Evolutionary conservation across 2,113 vertebrate genomes (phyloP).

Genomic region (Megalops atlanticus): DNA sequence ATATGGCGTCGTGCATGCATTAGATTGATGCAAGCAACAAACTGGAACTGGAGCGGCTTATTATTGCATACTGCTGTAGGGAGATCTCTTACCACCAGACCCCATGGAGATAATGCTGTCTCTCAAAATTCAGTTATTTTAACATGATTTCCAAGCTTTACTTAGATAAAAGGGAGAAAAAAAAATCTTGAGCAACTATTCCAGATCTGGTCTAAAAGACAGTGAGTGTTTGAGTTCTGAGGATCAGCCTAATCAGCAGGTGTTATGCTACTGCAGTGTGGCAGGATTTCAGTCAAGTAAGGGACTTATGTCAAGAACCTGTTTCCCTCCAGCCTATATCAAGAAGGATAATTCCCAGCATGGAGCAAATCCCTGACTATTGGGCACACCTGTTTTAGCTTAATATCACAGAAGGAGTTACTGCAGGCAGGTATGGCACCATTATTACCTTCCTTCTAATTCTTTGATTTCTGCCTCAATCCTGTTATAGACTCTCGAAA

Average conservation of each 20-base stretch:
- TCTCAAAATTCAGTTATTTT: not conserved
- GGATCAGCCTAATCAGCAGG: not conserved
- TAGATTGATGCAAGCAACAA: not conserved
- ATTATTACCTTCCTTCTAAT: not conserved
- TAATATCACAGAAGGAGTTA: not conserved
- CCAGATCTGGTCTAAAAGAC: not conserved
- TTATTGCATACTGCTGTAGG: not conserved
- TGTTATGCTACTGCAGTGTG: not conserved
- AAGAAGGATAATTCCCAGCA: not conserved
- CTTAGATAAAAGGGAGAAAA: not conserved
- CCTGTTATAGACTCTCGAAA: not conserved
- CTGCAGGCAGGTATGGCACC: not conserved
- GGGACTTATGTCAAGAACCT: conserved; percentile 15
- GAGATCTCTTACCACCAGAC: not conserved
- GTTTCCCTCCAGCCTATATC: conserved; percentile 1
- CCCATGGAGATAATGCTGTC: not conserved
- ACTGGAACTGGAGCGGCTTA: not conserved
- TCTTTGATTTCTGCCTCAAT: not conserved
- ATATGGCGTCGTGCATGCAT: not conserved
- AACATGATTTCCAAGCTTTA: not conserved
- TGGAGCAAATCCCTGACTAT: not conserved
- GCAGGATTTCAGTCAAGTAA: conserved; percentile 8
- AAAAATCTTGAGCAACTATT: not conserved
- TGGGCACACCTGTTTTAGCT: conserved; percentile 4
- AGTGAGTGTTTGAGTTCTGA: not conserved